Percentiles rank a stretch among this genome's conserved stretches.
phyloP scores from a whole-genome alignment of 2,888 invertebrate genomes.

The Drepanosiphum platanoidis region DNA sequence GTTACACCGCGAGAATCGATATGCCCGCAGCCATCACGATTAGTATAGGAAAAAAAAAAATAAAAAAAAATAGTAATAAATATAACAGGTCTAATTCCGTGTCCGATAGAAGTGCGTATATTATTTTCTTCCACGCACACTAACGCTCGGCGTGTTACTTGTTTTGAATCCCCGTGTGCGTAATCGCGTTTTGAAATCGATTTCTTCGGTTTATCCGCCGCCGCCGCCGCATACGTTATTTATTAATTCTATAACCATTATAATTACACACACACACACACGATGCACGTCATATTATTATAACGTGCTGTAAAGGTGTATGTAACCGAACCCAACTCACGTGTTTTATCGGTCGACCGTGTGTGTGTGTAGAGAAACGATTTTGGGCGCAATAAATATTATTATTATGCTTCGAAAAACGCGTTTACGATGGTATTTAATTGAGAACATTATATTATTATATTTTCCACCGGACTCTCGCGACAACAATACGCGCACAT shows the following conservation, averaged over 20 bases:
- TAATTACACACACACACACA: neutral
- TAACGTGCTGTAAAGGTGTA: neutral
- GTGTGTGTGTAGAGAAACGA: neutral
- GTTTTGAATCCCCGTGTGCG: neutral
- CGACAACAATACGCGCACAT: too few relatives aligned
- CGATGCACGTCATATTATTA: too few relatives aligned
- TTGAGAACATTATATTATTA: neutral
- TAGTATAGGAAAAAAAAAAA: constrained; percentile 14
- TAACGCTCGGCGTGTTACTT: neutral
- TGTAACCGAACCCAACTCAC: neutral
- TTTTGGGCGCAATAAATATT: neutral
- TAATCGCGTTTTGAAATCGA: constrained; percentile 59
- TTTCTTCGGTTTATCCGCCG: constrained; percentile 6
- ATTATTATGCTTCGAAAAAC: neutral
- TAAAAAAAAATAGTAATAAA: constrained; percentile 25
- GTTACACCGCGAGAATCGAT: constrained; percentile 9
- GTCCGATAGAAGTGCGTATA: constrained; percentile 17
- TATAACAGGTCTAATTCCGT: constrained; percentile 39
- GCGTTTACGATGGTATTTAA: neutral
- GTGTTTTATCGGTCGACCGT: neutral
- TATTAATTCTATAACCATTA: neutral
- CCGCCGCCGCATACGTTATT: neutral
- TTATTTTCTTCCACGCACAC: constrained; percentile 28
- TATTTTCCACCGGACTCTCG: too few relatives aligned
- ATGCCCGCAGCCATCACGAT: constrained; percentile 54